Evolutionary conservation across 1,140 invertebrate species (phyloP).

Genomic region (Oppia nitens): DNA sequence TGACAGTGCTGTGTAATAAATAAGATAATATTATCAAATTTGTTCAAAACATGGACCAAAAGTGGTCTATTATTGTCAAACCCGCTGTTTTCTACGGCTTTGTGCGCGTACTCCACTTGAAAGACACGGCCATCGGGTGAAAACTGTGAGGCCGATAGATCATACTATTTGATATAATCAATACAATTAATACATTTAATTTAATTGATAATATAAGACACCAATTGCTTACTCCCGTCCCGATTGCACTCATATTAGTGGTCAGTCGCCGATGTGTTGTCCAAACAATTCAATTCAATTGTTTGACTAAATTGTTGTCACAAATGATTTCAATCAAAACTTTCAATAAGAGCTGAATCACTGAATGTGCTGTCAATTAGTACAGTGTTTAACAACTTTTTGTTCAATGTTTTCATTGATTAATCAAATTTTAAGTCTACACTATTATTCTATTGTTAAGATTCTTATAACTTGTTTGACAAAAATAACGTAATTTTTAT

Average conservation of each 20-base stretch:
- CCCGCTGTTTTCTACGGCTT: constrained; percentile 98
- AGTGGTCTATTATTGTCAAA: constrained; percentile 29
- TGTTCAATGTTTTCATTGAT: background rate
- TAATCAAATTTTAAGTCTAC: too few relatives aligned
- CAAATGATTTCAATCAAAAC: background rate
- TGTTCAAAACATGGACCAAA: constrained; percentile 7
- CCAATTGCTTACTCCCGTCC: constrained; percentile 60
- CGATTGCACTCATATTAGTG: constrained; percentile 73
- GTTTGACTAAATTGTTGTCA: background rate
- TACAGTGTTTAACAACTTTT: background rate
- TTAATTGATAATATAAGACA: background rate
- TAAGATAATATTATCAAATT: constrained; percentile 21
- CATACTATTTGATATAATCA: constrained; percentile 52
- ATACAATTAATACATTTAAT: background rate
- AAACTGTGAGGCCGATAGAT: constrained; percentile 97
- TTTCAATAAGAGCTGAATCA: background rate
- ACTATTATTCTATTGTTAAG: too few relatives aligned
- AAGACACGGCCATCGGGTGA: constrained; percentile 97
- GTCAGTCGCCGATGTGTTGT: background rate
- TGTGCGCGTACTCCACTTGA: constrained; percentile 98
- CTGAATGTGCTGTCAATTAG: background rate
- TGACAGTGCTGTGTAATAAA: constrained; percentile 49
- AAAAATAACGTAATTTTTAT: too few relatives aligned
- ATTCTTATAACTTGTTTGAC: too few relatives aligned
- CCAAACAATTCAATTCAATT: background rate